Evolutionary conservation across 35 echinoderm and acorn worm genomes (phyloP).

Genomic region (Chiridota heheva): DNA sequence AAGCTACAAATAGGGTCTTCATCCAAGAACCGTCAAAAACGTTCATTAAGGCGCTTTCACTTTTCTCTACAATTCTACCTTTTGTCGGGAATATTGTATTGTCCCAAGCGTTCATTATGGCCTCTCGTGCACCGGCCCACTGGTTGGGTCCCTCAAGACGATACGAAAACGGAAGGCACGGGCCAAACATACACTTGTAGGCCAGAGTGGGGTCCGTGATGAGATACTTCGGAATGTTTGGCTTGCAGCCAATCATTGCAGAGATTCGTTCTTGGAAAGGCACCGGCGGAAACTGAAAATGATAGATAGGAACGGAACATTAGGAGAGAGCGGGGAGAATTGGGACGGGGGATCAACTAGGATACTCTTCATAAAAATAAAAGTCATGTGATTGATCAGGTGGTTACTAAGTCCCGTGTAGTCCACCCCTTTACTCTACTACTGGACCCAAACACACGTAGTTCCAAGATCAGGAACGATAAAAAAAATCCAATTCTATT

Average conservation of each 20-base stretch:
- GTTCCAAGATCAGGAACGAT: no score
- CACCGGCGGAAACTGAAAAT: constrained; percentile 24
- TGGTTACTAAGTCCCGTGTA: no score
- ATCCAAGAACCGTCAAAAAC: no score
- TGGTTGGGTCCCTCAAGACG: constrained; percentile 36
- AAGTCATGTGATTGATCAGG: no score
- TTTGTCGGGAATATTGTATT: constrained; percentile 3
- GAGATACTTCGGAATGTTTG: constrained; percentile 10
- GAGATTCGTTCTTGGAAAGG: constrained; percentile 50
- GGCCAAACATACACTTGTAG: constrained; percentile 31
- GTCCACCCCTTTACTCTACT: no score
- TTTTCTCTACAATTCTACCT: no score
- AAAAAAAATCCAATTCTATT: no score
- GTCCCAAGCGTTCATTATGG: constrained; percentile 24
- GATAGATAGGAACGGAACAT: neutral
- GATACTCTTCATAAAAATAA: no score
- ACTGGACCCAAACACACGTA: no score
- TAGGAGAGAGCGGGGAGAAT: neutral
- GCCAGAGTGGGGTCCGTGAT: constrained; percentile 62
- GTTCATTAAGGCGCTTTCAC: no score
- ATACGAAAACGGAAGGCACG: constrained; percentile 36
- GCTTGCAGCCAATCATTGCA: constrained; percentile 36
- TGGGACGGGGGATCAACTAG: no score
- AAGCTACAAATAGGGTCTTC: no score
- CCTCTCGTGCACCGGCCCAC: constrained; percentile 10